These are phyloP conservation scores for Tipula helvola DNA, from an alignment of 2,888 invertebrate genomes.

Conservation along the genomic window DNA sequence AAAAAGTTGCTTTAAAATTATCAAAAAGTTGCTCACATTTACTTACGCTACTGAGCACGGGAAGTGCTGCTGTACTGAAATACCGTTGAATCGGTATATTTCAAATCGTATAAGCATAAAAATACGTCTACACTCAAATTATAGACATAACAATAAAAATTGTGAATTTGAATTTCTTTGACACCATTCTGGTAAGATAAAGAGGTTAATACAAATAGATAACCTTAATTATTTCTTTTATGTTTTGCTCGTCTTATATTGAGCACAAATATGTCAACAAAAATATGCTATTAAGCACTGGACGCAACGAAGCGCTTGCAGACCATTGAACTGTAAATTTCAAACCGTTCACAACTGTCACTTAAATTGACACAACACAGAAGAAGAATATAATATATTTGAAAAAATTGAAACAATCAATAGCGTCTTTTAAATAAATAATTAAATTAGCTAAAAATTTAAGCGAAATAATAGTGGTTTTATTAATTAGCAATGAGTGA, in stretches of 20 bases:
- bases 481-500: not conserved
- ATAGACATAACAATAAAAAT: no score
- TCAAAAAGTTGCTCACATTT: no score
- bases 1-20: no score
- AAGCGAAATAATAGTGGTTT: not conserved
- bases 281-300: not conserved
- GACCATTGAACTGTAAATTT: not conserved
- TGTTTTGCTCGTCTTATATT: not conserved
- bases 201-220: no score
- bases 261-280: not conserved
- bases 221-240: not conserved
- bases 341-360: not conserved
- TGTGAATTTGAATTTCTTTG: no score
- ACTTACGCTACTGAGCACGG: not conserved
- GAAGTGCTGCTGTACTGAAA: not conserved
- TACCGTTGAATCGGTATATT: not conserved
- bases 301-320: not conserved
- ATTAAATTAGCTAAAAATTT: not conserved
- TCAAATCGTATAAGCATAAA: no score
- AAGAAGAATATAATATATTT: not conserved
- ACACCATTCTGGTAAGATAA: no score
- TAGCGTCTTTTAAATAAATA: not conserved
- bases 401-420: not conserved
- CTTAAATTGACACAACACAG: not conserved
- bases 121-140: no score